Conservation (phyloP, 2,797 vertebrate species). For the Limosa lapponica region DNA sequence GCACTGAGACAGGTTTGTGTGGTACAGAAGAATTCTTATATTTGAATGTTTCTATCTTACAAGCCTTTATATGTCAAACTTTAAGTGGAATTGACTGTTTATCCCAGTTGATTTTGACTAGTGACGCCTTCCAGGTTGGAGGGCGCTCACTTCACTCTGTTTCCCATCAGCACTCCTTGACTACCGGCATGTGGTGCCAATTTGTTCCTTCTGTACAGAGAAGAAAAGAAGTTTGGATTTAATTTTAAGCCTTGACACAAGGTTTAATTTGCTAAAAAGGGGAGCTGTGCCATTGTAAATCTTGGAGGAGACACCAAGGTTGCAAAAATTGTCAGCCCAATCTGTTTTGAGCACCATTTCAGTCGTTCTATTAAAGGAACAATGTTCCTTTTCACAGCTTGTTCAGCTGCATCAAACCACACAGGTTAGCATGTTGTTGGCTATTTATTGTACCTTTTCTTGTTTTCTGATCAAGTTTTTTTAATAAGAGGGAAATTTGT, state of each 20-base stretch:
- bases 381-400: slow-evolving; percentile 54
- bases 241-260: slow-evolving; percentile 81
- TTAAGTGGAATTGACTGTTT: slow-evolving; percentile 75
- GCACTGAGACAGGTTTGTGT: slow-evolving; percentile 65
- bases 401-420: slow-evolving; percentile 40
- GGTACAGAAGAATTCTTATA: slow-evolving; percentile 67
- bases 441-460: slow-evolving; percentile 8
- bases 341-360: slow-evolving; percentile 58
- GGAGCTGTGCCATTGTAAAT: slow-evolving; percentile 77
- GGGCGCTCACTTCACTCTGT: slow-evolving; percentile 67
- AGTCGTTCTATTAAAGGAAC: slow-evolving; percentile 54
- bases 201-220: slow-evolving; percentile 77
- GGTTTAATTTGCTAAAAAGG: slow-evolving; percentile 82
- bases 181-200: slow-evolving; percentile 79
- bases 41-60: slow-evolving; percentile 66
- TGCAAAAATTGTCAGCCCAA: slow-evolving; percentile 69
- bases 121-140: slow-evolving; percentile 74
- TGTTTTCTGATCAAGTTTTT: neutral
- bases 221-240: slow-evolving; percentile 77
- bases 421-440: neutral
- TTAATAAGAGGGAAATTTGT: neutral
- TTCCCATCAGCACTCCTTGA: slow-evolving; percentile 76
- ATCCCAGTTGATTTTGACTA: slow-evolving; percentile 70
- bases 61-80: slow-evolving; percentile 70
- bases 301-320: slow-evolving; percentile 76